Percentiles rank a stretch among this genome's conserved stretches.
Conservation (phyloP, 2,113 vertebrate species). For the Mesoclemmys tuberculata region DNA sequence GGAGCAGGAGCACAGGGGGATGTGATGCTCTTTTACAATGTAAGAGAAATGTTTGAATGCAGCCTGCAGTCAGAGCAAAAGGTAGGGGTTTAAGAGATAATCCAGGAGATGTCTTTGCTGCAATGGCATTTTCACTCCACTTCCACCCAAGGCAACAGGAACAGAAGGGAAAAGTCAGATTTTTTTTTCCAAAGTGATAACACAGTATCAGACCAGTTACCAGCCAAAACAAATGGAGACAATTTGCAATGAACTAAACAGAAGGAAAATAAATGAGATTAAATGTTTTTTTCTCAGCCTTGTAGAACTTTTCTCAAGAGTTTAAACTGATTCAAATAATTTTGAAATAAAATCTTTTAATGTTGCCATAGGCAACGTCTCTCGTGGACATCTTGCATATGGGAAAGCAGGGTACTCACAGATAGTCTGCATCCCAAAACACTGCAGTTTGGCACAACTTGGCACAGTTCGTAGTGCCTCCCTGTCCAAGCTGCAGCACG, state of each 20-base stretch:
- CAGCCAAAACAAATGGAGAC: background rate
- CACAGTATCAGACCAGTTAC: background rate
- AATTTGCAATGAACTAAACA: background rate
- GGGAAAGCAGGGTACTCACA: rapidly evolving
- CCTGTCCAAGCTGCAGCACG: background rate
- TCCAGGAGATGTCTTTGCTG: background rate
- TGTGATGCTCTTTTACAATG: slow-evolving; percentile 27
- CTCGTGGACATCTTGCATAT: rapidly evolving
- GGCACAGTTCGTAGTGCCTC: background rate
- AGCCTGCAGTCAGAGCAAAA: background rate
- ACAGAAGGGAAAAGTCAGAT: rapidly evolving
- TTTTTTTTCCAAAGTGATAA: background rate
- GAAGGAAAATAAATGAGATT: background rate
- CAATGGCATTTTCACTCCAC: rapidly evolving
- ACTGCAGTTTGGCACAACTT: background rate
- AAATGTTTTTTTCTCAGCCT: background rate
- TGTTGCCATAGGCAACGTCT: background rate
- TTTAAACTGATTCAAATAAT: background rate
- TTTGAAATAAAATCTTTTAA: background rate
- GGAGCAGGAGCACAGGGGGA: slow-evolving; percentile 40
- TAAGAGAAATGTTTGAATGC: background rate
- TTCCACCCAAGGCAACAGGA: rapidly evolving
- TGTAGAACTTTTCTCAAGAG: background rate
- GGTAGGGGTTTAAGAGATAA: background rate
- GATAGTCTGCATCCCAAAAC: background rate